Percentiles rank a stretch among this genome's conserved stretches.
Evolutionary conservation across 2,888 invertebrate species (phyloP).

Genomic region (Hedya salicella): DNA sequence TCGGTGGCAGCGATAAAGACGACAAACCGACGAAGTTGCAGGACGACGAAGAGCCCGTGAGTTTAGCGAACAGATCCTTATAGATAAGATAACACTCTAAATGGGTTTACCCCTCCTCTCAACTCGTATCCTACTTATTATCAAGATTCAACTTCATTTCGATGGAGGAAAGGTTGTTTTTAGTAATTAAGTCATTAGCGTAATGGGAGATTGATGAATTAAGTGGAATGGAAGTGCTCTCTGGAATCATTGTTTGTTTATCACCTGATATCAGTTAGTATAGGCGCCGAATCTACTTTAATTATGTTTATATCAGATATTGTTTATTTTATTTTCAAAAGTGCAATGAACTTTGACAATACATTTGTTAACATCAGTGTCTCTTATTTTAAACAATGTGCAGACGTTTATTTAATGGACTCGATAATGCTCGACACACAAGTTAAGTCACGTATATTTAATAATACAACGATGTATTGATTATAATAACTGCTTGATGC

Average conservation of each 20-base stretch:
- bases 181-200: neutral
- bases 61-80: slow-evolving; percentile 50
- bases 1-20: slow-evolving; percentile 85
- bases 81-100: slow-evolving; percentile 45
- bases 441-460: neutral
- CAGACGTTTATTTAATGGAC: neutral
- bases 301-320: slow-evolving; percentile 20
- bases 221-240: slow-evolving; percentile 16
- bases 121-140: neutral
- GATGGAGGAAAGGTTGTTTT: neutral
- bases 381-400: neutral
- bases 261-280: slow-evolving; percentile 37
- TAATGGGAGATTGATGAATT: slow-evolving; percentile 2
- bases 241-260: slow-evolving; percentile 55
- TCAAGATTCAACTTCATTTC: neutral
- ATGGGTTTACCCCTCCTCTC: slow-evolving; percentile 12
- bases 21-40: slow-evolving; percentile 84
- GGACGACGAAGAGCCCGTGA: slow-evolving; percentile 84
- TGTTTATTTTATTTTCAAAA: slow-evolving; percentile 1
- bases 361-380: neutral
- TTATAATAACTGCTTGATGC: too few relatives aligned
- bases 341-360: slow-evolving; percentile 44
- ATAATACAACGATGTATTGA: too few relatives aligned
- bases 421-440: too few relatives aligned
- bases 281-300: slow-evolving; percentile 6